Conservation (phyloP, 2,888 invertebrate species). For the Noctua janthina region DNA sequence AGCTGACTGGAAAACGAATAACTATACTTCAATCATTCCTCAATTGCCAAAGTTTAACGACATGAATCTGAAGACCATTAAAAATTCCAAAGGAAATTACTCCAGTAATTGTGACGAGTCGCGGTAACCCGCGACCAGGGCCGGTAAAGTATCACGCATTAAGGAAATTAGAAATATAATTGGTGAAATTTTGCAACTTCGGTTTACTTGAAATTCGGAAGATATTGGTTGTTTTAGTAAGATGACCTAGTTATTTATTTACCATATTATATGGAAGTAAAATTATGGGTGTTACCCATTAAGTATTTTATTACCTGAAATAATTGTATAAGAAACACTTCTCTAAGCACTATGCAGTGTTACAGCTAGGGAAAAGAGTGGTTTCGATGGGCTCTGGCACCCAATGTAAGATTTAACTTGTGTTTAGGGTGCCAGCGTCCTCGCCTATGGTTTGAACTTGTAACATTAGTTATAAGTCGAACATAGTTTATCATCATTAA, state of each 20-base stretch:
- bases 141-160: conserved; percentile 36
- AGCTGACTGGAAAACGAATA: background rate
- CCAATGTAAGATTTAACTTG: too few species aligned
- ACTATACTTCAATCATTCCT: background rate
- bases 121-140: conserved; percentile 24
- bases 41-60: conserved; percentile 10
- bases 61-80: conserved; percentile 34
- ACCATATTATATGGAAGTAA: background rate
- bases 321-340: too few species aligned
- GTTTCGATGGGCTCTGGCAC: too few species aligned
- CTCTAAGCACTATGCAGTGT: too few species aligned
- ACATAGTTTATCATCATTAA: too few species aligned
- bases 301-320: too few species aligned
- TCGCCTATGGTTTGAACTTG: too few species aligned
- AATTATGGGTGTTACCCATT: too few species aligned
- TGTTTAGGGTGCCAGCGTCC: too few species aligned
- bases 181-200: conserved; percentile 21
- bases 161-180: conserved; percentile 49
- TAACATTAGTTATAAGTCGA: too few species aligned
- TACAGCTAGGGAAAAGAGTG: too few species aligned
- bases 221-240: conserved; percentile 4
- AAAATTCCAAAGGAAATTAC: conserved; percentile 46
- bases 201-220: background rate
- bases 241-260: conserved; percentile 9
- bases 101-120: conserved; percentile 44